Base-by-base conservation (phyloP, 2,113 vertebrate species). In the Alethe castanea region DNA sequence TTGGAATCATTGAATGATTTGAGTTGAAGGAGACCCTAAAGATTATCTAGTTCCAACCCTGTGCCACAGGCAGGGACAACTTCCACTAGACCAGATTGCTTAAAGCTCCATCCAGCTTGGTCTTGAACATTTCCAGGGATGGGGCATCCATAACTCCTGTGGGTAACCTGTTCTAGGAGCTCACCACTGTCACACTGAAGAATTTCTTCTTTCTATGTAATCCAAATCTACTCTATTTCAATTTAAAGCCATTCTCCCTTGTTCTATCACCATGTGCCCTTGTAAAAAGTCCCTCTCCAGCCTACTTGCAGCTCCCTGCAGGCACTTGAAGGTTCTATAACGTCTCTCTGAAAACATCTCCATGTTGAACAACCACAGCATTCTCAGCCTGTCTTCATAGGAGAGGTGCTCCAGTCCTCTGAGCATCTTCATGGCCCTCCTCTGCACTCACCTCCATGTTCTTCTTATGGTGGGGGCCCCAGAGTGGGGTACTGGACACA, bases 401-500 rank as follows among this genome's bases (percentile, higher is more conserved):
- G n/a, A 61, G n/a, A 62, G 15, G 19, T 61, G 18, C 19, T 38
- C 19, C 28, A 29, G 38, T 10, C 5, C 26, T 38, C 19, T 53
- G 19, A 28, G 19, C 6, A 47, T 20, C 40, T 54, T 62, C 65
- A 17, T 47, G 38, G 19, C 8, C 5, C 15, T n/a, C 24, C n/a
- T 61, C 38, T 86, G 64, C 28, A 61, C 23, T 45, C n/a, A 19
- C 5, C 61, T n/a, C 28, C 8, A 8, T 16, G 12, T 16, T 12
- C 38, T 60, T 14, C 36, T 33, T 52, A 36, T 22, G 33, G 18
- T 53, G 47, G 8, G 14, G 10, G 5, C 12, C 15, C 19, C 28
- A 78, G n/a, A 29, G 1, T 23, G 31, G 8, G 10, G 6, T 45
- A 31, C n/a, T 24, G 23, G 13, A 54, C n/a, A 61, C 0, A 1